A percentile compares a stretch with the other conserved stretches of the same genome.
Evolutionary conservation across 2,113 vertebrate species (phyloP).

Genomic region (Gopherus evgoodei): DNA sequence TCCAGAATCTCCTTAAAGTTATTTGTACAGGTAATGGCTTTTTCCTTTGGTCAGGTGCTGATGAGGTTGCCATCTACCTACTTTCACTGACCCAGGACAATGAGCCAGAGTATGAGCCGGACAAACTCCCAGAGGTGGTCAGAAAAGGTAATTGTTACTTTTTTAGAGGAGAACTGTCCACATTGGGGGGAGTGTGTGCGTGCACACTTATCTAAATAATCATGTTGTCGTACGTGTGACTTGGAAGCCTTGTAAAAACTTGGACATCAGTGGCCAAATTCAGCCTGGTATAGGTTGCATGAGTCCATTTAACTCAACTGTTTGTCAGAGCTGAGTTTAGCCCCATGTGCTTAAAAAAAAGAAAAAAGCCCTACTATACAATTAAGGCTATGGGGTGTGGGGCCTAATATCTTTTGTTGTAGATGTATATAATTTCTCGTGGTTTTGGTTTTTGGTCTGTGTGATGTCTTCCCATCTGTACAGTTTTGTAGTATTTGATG

Average conservation of each 20-base stretch:
- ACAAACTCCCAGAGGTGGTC: conserved; percentile 88
- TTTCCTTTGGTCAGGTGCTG: conserved; percentile 69
- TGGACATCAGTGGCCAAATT: neutral
- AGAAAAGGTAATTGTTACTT: conserved; percentile 80
- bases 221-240: neutral
- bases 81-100: conserved; percentile 29
- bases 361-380: neutral
- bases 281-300: neutral
- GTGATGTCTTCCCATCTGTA: neutral
- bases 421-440: neutral
- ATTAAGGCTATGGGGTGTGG: neutral
- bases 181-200: neutral
- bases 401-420: neutral
- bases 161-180: neutral
- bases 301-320: neutral
- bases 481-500: neutral
- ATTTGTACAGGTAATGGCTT: neutral
- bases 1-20: neutral
- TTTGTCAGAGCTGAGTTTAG: neutral
- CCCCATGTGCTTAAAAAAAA: neutral
- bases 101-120: conserved; percentile 71
- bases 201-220: neutral
- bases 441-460: neutral
- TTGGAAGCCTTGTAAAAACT: neutral
- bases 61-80: conserved; percentile 19